These are phyloP conservation scores for Amphibalanus amphitrite DNA, from an alignment of 1,140 invertebrate species.

Conservation along the genomic window DNA sequence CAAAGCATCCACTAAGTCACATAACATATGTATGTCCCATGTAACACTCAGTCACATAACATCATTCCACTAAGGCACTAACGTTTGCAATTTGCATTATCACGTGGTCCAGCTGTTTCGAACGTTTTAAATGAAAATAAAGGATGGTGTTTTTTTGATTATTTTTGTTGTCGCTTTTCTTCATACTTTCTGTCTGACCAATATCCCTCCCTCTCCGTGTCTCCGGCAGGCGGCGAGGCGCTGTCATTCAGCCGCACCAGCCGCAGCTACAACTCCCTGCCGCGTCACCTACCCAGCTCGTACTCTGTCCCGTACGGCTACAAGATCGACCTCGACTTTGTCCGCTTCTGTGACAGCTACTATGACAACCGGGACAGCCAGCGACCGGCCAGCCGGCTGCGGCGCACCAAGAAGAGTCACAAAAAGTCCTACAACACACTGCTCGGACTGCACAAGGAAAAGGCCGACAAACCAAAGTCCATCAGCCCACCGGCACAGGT, in stretches of 20 bases:
- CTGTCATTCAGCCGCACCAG: slow-evolving; percentile 35
- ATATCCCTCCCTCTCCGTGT: no score
- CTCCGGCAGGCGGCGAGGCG: slow-evolving; percentile 30
- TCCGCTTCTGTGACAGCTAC: slow-evolving; percentile 44
- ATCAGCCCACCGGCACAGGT: not conserved
- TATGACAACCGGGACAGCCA: not conserved
- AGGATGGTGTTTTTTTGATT: no score
- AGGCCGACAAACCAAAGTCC: not conserved
- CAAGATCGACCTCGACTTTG: slow-evolving; percentile 79
- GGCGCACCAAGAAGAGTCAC: not conserved
- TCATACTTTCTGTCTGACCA: no score
- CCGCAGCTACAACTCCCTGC: slow-evolving; percentile 38
- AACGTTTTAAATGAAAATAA: no score
- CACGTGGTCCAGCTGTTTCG: no score
- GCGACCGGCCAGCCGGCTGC: not conserved
- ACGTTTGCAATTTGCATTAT: no score
- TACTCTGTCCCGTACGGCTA: slow-evolving; percentile 54
- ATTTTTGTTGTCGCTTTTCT: no score
- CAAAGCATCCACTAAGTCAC: no score
- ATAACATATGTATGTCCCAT: no score
- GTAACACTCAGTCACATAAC: no score
- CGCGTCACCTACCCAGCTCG: slow-evolving; percentile 32
- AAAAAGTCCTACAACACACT: not conserved
- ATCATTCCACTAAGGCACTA: no score
- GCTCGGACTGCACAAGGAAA: not conserved